phyloP scores from a whole-genome alignment of 2,888 invertebrate species.

The Nematopogon swammerdamellus region DNA sequence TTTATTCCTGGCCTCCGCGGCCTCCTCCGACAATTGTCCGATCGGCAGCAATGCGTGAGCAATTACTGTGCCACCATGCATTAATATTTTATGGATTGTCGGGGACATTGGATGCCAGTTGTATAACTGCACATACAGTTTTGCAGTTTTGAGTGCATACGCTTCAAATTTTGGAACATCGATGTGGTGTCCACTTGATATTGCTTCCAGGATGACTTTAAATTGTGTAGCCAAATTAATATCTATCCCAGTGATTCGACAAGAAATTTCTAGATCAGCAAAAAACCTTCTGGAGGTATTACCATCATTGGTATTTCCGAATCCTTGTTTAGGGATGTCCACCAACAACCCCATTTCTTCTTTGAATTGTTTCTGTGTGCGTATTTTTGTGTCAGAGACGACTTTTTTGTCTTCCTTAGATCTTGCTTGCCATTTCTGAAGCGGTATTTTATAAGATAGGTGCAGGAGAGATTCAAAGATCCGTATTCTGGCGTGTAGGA shows the following conservation, averaged over 20 bases:
- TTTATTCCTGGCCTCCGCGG: conserved; percentile 15
- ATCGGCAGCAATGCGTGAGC: conserved; percentile 14
- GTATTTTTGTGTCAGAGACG: conserved; percentile 8
- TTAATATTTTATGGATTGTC: conserved; percentile 17
- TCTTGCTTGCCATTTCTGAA: conserved; percentile 11
- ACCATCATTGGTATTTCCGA: conserved; percentile 18
- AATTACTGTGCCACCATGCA: conserved; percentile 14
- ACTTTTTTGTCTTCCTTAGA: conserved; percentile 8
- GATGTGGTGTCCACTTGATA: conserved; percentile 7
- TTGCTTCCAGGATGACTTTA: conserved; percentile 9
- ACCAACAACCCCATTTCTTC: conserved; percentile 14
- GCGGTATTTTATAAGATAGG: conserved; percentile 10
- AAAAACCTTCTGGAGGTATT: conserved; percentile 18
- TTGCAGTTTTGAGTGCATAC: conserved; percentile 8
- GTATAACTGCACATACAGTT: conserved; percentile 15
- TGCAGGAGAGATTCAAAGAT: conserved; percentile 5
- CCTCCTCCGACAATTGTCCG: conserved; percentile 16
- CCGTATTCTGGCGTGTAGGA: conserved; percentile 3
- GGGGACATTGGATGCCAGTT: conserved; percentile 16
- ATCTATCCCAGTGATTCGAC: conserved; percentile 18
- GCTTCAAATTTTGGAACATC: conserved; percentile 7
- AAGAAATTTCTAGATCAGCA: conserved; percentile 10
- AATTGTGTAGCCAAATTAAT: conserved; percentile 9
- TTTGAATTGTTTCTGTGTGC: conserved; percentile 10
- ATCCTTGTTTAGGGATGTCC: conserved; percentile 16